Evolutionary conservation across 2,797 vertebrate species (phyloP).

Genomic region (Melanotaenia maccullochi): DNA sequence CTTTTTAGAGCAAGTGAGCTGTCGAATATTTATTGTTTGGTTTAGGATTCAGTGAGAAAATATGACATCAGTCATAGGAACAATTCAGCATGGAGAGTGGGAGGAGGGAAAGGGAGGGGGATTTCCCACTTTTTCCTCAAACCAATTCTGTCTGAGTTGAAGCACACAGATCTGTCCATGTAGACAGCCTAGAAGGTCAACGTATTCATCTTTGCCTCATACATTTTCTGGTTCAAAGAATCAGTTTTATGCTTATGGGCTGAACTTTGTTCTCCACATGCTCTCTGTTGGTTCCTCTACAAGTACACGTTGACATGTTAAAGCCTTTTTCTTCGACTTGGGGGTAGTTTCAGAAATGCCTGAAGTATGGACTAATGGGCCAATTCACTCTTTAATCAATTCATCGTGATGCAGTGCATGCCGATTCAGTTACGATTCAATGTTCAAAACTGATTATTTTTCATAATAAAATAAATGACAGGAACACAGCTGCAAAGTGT

Average conservation of each 20-base stretch:
- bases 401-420: too few species aligned
- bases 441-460: too few species aligned
- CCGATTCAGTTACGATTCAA: too few species aligned
- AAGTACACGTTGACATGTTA: too few species aligned
- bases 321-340: too few species aligned
- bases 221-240: constrained; percentile 18
- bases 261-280: background rate
- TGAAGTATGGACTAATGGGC: too few species aligned
- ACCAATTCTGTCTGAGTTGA: constrained; percentile 47
- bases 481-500: too few species aligned
- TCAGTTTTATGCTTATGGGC: background rate
- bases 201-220: constrained; percentile 18
- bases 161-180: constrained; percentile 22
- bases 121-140: constrained; percentile 61
- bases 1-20: constrained; percentile 72
- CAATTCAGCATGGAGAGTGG: constrained; percentile 9
- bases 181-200: constrained; percentile 9
- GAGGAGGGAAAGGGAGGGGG: constrained; percentile 30
- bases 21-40: constrained; percentile 78
- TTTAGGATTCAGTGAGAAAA: constrained; percentile 72
- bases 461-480: too few species aligned
- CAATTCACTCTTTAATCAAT: too few species aligned
- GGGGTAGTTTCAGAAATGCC: too few species aligned
- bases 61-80: constrained; percentile 62
- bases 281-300: background rate